Base-by-base conservation (phyloP, 1,140 invertebrate species). In the Olivierus martensii region DNA sequence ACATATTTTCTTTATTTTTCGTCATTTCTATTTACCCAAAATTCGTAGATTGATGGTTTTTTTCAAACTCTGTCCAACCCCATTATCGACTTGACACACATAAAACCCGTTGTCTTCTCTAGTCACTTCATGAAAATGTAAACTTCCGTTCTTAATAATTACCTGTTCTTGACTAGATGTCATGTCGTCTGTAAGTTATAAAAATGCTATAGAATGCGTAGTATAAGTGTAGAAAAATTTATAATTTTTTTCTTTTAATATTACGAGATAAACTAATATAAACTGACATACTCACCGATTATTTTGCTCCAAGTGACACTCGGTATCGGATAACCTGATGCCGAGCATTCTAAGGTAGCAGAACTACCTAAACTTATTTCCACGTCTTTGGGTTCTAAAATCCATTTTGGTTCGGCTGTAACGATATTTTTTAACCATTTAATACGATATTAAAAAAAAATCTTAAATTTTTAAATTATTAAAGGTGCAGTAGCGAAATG, bases 71-170 rank as follows among this genome's bases (percentile, higher is more conserved):
- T 17, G 18, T 19, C 73, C 74, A 36, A 76, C 68, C 4, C 68
- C 67, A 61, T 77, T 77, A 48, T 61, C 65, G 1, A 73, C 71
- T 49, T 73, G 68, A 62, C 75, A 77, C 22, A 73, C 56, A 57
- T 75, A 77, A 41, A 67, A 64, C 2, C 71, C 65, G 22, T 56
- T 60, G 28, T 75, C 70, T 65, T 85, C 80, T 4, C 87, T 79
- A 69, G 79, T 76, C 43, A 87, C 82, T 60, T 80, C 78, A 55
- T 79, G 83, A 60, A 91, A 87, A 70, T 41, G 12, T 3, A 57
- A 21, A 14, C 36, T 36, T 21, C 55, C 55, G 52, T 57, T 52
- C 12, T 35, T 46, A 9, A 46, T 49, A 7, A 55, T n/a, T 21
- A 43, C 6, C 0, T 46, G 14, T 18, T 55, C 48, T 3, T 50